Base-by-base conservation (phyloP, 2,888 invertebrate genomes). In the Dendrolimus pini region DNA sequence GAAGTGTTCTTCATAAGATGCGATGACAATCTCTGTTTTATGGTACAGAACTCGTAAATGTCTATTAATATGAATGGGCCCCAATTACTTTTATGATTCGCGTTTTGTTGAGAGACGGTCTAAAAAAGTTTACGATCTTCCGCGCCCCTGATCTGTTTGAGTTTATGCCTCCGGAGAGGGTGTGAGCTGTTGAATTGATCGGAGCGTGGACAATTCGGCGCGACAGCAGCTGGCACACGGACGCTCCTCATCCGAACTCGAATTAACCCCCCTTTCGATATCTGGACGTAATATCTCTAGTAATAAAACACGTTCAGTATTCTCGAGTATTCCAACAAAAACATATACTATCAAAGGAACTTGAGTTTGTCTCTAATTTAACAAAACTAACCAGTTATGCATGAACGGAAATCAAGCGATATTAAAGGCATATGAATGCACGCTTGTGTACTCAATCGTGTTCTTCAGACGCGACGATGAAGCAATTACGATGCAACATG, bases 41-140 rank as follows among this genome's bases (percentile, higher is more conserved):
- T 89, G 83, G 83, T 71, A 70, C 77, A 82, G 81, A 77, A 75
- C 78, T 89, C 89, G 86, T 91, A 91, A 91, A 90, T 79, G 90
- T 90, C 91, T 89, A 89, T 90, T 91, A 90, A 91, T 91, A 90
- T 89, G 90, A 91, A 91, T 91, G 85, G 89, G 82, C 80, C 82
- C 85, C 90, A 91, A 91, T 91, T 91, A 91, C 83, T 85, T 91
- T 91, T 91, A 91, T 81, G 88, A 85, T 85, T 84, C 80, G 87
- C 88, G 81, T 90, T 90, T 89, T 89, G 89, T 89, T 74, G 78
- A 78, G 82, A 85, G 84, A 77, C 68, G 81, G 74, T 81, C 83
- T 85, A 80, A 88, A 89, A 89, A 90, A 85, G 67, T 91, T 91
- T 90, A 91, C 85, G 90, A 89, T 77, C 77, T 70, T 75, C 67